Evolutionary conservation across 2,888 invertebrate species (phyloP).

Genomic region (Yponomeuta plumbellus): DNA sequence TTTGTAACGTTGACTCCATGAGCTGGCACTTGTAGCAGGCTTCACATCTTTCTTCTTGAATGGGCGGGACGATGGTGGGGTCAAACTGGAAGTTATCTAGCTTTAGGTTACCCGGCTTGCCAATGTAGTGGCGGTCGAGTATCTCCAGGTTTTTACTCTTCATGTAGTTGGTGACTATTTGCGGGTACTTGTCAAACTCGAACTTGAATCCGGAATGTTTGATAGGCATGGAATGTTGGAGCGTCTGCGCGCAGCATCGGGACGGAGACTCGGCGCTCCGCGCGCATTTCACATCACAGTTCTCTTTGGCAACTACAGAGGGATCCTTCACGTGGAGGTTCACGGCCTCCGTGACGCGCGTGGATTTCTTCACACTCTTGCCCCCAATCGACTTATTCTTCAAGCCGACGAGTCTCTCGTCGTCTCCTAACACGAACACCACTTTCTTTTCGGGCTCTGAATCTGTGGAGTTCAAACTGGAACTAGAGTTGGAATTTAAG

Average conservation of each 20-base stretch:
- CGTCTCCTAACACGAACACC: constrained; percentile 83
- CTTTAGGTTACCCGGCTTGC: constrained; percentile 74
- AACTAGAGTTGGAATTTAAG: constrained; percentile 48
- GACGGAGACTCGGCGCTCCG: constrained; percentile 49
- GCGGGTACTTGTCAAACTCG: constrained; percentile 84
- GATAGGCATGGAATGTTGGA: constrained; percentile 77
- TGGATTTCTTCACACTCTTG: constrained; percentile 61
- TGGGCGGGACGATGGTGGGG: constrained; percentile 61
- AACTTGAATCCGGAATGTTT: constrained; percentile 84
- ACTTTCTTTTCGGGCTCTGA: constrained; percentile 64
- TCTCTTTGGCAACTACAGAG: constrained; percentile 24
- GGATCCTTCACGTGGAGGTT: constrained; percentile 32
- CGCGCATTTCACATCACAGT: constrained; percentile 35
- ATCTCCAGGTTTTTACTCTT: constrained; percentile 83
- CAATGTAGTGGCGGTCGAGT: constrained; percentile 75
- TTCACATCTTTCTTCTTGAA: constrained; percentile 70
- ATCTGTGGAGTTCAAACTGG: constrained; percentile 55
- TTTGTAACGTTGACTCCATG: constrained; percentile 79
- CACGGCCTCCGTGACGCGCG: constrained; percentile 45
- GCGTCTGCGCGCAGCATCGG: constrained; percentile 67
- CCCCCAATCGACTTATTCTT: constrained; percentile 70
- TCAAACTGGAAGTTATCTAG: constrained; percentile 71
- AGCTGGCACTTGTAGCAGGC: constrained; percentile 71
- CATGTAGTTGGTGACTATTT: constrained; percentile 85
- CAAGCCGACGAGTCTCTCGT: constrained; percentile 80